Conservation (phyloP, 2,888 invertebrate species). For the Hyles lineata region DNA sequence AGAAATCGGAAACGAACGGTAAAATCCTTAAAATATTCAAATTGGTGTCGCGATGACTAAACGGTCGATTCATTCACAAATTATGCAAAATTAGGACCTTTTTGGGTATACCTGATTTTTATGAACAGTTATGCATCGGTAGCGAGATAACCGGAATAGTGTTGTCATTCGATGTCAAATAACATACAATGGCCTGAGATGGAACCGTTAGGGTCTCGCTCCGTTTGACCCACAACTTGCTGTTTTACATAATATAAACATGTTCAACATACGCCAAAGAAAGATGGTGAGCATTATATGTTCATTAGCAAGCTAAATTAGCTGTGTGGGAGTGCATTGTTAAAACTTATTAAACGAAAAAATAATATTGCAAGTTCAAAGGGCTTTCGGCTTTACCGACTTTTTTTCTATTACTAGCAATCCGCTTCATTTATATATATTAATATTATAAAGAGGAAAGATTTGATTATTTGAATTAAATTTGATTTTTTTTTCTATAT, state of each 20-base stretch:
- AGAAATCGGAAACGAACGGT: constrained; percentile 40
- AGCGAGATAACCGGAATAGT: constrained; percentile 54
- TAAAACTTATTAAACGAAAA: too few relatives aligned
- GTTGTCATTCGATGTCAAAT: constrained; percentile 50
- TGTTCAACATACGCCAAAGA: constrained; percentile 39
- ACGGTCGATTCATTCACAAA: constrained; percentile 37
- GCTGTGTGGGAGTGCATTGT: background rate
- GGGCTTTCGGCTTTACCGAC: too few relatives aligned
- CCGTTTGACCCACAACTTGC: constrained; percentile 41
- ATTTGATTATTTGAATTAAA: too few relatives aligned
- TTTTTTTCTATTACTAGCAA: too few relatives aligned
- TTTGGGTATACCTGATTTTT: constrained; percentile 43
- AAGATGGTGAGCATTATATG: background rate
- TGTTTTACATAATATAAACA: constrained; percentile 53
- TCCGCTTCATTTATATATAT: too few relatives aligned
- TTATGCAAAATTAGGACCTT: constrained; percentile 48
- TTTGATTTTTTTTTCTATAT: too few relatives aligned
- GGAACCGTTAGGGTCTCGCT: constrained; percentile 62
- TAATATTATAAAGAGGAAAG: too few relatives aligned
- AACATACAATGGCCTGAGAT: constrained; percentile 44
- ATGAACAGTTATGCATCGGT: constrained; percentile 50
- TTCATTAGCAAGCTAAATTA: background rate
- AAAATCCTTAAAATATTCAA: constrained; percentile 36
- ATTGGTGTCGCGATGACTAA: constrained; percentile 38
- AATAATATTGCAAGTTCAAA: too few relatives aligned